Percentiles rank a stretch among this genome's conserved stretches.
These are phyloP conservation scores for Rhodinocichla rosea DNA, from an alignment of 2,113 vertebrate species.

Conservation along the genomic window DNA sequence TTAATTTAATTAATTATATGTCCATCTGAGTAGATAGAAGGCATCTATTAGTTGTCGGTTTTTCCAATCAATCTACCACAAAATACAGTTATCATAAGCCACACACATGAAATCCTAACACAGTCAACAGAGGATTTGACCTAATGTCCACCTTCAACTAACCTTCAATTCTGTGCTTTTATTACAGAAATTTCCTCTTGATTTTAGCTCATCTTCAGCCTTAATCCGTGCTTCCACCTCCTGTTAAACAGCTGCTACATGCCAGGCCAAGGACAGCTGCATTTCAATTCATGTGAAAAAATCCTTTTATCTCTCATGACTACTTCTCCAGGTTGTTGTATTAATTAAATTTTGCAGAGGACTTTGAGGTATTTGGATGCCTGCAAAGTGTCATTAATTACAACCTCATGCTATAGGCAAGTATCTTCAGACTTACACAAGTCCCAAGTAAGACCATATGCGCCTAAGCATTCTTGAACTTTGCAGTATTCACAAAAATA, in stretches of 20 bases:
- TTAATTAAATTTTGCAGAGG: conserved; percentile 33
- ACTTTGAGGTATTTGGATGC: not conserved
- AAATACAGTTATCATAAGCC: not conserved
- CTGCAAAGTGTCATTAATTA: not conserved
- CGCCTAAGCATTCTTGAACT: not conserved
- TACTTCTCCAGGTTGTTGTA: not conserved
- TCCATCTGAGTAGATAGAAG: not conserved
- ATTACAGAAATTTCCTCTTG: not conserved
- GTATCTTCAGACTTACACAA: not conserved
- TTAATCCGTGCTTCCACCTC: not conserved
- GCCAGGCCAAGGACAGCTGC: not conserved
- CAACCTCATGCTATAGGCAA: not conserved
- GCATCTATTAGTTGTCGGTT: not conserved
- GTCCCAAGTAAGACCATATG: not conserved
- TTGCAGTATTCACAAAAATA: not conserved
- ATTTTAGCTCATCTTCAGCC: not conserved
- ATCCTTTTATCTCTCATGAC: conserved; percentile 10
- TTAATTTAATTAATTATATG: not conserved
- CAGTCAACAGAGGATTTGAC: accelerated
- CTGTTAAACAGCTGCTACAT: conserved; percentile 16
- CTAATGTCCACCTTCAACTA: not conserved
- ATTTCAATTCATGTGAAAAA: conserved; percentile 22
- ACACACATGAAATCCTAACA: not conserved
- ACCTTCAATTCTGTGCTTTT: not conserved
- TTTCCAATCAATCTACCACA: not conserved